phyloP scores from a whole-genome alignment of 1,140 invertebrate genomes.

The Drosophila murphyi region DNA sequence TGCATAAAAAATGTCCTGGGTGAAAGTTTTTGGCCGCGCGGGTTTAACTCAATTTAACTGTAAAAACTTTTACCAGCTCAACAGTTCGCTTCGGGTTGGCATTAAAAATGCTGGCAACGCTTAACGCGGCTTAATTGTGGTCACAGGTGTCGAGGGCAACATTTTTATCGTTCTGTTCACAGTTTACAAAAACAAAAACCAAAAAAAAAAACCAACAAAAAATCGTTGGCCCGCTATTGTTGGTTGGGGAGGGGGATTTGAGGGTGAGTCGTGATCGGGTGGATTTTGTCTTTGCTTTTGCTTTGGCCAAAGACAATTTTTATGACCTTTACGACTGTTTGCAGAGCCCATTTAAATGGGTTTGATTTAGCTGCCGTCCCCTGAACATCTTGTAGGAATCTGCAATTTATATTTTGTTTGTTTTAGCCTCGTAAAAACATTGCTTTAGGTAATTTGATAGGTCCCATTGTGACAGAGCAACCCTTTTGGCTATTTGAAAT shows the following conservation, averaged over 20 bases:
- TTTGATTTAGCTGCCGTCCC: conserved; percentile 65
- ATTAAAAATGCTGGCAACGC: conserved; percentile 58
- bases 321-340: conserved; percentile 79
- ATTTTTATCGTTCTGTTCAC: conserved; percentile 84
- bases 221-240: conserved; percentile 23
- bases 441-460: conserved; percentile 61
- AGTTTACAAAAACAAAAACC: conserved; percentile 62
- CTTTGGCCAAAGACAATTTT: conserved; percentile 76
- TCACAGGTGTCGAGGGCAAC: conserved; percentile 73
- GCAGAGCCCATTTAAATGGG: conserved; percentile 64
- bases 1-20: conserved; percentile 21
- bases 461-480: conserved; percentile 22
- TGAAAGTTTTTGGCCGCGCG: conserved; percentile 59
- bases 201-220: not conserved
- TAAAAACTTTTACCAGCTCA: conserved; percentile 65
- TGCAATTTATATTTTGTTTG: conserved; percentile 74
- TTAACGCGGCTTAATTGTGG: conserved; percentile 83
- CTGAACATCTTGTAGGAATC: conserved; percentile 64
- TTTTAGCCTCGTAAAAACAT: conserved; percentile 63
- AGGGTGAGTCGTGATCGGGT: conserved; percentile 11
- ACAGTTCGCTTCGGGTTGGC: conserved; percentile 4
- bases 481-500: conserved; percentile 47
- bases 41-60: conserved; percentile 77
- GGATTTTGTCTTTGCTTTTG: conserved; percentile 14
- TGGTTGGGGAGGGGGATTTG: not conserved